phyloP scores from a whole-genome alignment of 2,797 vertebrate species.

The Tragelaphus eurycerus region DNA sequence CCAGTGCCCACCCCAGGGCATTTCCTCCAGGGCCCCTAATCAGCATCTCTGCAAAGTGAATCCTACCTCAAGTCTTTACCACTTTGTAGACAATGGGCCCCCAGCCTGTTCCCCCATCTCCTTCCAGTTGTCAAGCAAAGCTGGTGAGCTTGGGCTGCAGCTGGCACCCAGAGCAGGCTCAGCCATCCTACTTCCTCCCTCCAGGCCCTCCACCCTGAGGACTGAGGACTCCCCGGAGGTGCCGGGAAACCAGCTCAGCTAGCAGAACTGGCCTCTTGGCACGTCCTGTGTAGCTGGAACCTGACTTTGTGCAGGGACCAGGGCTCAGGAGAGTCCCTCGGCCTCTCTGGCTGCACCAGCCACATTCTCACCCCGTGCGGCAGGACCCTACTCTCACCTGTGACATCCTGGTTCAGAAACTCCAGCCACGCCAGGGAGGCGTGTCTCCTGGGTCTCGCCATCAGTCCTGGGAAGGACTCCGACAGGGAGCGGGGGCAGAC shows the following conservation, averaged over 20 bases:
- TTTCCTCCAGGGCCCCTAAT: background rate
- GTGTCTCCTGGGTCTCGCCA: background rate
- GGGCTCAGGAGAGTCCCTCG: background rate
- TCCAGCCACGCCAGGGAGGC: background rate
- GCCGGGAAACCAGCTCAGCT: background rate
- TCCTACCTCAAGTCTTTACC: background rate
- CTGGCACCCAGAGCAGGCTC: background rate
- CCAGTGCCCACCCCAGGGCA: no score
- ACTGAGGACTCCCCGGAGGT: background rate
- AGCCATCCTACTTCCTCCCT: background rate
- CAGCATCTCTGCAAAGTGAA: background rate
- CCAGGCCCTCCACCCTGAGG: background rate
- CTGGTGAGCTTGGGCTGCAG: background rate
- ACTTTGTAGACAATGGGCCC: background rate
- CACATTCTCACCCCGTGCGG: accelerated
- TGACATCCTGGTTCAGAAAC: background rate
- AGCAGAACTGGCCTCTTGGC: background rate
- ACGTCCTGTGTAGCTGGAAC: background rate
- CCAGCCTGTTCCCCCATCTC: background rate
- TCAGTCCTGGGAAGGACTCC: background rate
- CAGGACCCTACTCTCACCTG: background rate
- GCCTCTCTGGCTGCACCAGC: background rate
- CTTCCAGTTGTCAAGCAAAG: background rate
- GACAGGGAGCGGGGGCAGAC: background rate
- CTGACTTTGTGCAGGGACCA: background rate